phyloP scores from a whole-genome alignment of 2,888 invertebrate genomes.

The Schrankia costaestrigalis region DNA sequence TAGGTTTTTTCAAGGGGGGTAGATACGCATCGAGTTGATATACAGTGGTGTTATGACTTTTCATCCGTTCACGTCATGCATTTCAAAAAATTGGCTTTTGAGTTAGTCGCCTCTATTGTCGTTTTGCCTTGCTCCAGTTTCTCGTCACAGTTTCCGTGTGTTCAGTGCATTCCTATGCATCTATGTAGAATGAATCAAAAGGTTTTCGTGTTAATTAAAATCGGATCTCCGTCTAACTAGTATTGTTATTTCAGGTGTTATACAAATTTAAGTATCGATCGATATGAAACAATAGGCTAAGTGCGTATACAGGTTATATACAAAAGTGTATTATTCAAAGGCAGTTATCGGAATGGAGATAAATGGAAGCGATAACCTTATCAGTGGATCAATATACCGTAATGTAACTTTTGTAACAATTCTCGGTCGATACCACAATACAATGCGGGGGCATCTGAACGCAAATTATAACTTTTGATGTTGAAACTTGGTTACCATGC shows the following conservation, averaged over 20 bases:
- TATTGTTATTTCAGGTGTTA: no score
- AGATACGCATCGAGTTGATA: constrained; percentile 55
- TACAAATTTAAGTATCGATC: constrained; percentile 14
- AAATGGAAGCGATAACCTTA: constrained; percentile 67
- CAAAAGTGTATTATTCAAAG: constrained; percentile 29
- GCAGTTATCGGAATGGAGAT: constrained; percentile 45
- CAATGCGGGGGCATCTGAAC: constrained; percentile 30
- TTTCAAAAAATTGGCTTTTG: constrained; percentile 59
- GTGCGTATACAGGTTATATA: constrained; percentile 15
- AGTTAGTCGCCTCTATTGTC: constrained; percentile 50
- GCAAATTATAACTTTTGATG: constrained; percentile 33
- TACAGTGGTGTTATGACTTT: constrained; percentile 56
- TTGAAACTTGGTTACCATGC: no score
- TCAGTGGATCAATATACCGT: constrained; percentile 69
- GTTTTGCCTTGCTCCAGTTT: constrained; percentile 53
- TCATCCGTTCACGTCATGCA: constrained; percentile 51
- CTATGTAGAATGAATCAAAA: constrained; percentile 35
- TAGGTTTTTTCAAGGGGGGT: constrained; percentile 54
- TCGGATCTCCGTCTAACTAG: constrained; percentile 13
- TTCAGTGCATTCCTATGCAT: constrained; percentile 32
- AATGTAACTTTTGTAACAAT: constrained; percentile 48
- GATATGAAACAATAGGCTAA: constrained; percentile 20
- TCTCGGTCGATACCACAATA: constrained; percentile 24
- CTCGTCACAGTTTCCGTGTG: constrained; percentile 36
- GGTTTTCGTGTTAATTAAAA: constrained; percentile 53